Evolutionary conservation across 2,888 invertebrate species (phyloP), one percentile per base, ranked within the genome.

Genomic region (Plemyria rubiginata): DNA sequence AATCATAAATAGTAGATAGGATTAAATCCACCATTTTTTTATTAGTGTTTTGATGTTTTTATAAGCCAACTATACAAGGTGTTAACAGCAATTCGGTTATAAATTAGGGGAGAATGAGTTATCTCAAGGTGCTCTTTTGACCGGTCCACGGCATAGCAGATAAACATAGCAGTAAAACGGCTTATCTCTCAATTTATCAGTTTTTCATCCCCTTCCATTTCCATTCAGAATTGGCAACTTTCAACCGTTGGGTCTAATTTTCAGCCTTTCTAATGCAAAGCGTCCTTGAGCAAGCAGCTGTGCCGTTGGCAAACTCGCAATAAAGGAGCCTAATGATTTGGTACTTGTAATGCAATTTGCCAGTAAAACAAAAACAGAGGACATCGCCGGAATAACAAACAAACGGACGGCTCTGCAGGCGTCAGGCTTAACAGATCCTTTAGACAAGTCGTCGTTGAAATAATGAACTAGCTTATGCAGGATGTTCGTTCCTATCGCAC

Each of bases 251-350:
- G 49, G 29, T 16, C 56, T 53, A 60, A 64, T 64, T 60, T 54
- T 40, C 22, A 32, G 29, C 64, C 40, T 56, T 60, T 60, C 64
- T 64, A 50, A 60, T 60, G 64, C 60, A 64, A 64, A 64, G 54
- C 53, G 45, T 50, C 32, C 22, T 6, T 40, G 0, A 62, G 59
- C 59, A 59, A 59, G 55, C 59, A 63, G 52, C 51, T 11, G 29
- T 48, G 12, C 41, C 32, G 48, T 48, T 41, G 48, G 29, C 54
- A 43, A 51, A 55, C 59, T 63, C 52, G 48, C 38, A 36, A 64
- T 60, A 60, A 64, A 56, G 60, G 65, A 57, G 57, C 65, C 57
- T 65, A 60, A 60, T 65, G 50, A 65, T 60, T 51, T 57, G 53
- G 54, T 51, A 57, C 60, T 51, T 53, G 4, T 52, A 56, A 64